Percentiles rank a stretch among this genome's conserved stretches.
phyloP scores from a whole-genome alignment of 2,113 vertebrate species.

The Arvicanthis niloticus region DNA sequence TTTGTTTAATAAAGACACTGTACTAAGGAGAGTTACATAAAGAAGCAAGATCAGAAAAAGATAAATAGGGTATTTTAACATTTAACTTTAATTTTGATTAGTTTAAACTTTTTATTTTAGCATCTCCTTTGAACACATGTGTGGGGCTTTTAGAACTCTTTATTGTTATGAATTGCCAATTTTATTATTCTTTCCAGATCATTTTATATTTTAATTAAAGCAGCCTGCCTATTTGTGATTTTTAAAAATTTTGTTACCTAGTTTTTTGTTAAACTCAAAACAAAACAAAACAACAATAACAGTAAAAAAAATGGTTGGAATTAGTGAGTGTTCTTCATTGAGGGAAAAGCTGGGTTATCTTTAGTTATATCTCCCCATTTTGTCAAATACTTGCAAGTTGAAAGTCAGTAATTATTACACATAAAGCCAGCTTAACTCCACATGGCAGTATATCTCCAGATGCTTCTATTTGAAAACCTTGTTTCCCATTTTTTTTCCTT shows the following conservation, averaged over 20 bases:
- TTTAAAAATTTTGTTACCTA: background rate
- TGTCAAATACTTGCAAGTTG: background rate
- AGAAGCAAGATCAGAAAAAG: background rate
- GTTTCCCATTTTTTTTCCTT: too few species aligned
- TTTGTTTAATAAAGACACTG: background rate
- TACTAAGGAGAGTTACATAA: background rate
- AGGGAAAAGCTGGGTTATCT: background rate
- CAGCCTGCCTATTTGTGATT: background rate
- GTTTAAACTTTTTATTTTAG: background rate
- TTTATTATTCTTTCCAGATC: background rate
- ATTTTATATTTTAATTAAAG: background rate
- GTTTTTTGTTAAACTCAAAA: background rate
- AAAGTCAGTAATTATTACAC: background rate
- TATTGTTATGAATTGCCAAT: background rate
- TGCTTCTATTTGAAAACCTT: background rate
- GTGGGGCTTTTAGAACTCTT: background rate
- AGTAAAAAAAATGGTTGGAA: background rate
- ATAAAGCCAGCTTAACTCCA: background rate
- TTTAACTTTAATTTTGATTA: background rate
- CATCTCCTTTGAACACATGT: background rate
- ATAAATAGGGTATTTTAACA: background rate
- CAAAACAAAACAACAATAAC: too few species aligned
- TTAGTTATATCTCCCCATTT: background rate
- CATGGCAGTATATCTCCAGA: background rate
- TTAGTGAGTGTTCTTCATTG: background rate